These are phyloP conservation scores for Isaurus tuberculatus DNA, from an alignment of 92 coral and sea anemone species.

Conservation along the genomic window DNA sequence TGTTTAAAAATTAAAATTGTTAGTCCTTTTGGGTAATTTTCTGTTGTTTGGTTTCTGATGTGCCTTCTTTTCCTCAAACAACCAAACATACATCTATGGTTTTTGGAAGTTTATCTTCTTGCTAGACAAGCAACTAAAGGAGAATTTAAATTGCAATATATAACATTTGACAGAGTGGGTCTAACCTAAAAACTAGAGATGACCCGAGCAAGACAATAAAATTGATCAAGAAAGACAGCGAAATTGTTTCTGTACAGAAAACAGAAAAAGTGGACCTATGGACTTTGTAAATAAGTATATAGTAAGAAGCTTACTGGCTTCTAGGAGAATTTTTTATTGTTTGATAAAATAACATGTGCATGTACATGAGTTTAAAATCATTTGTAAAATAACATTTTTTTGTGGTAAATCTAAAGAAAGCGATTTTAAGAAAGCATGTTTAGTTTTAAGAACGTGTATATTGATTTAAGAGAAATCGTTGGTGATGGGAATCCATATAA, in stretches of 20 bases:
- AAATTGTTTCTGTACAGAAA: background rate
- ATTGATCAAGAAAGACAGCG: background rate
- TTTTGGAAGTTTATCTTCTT: too few species aligned
- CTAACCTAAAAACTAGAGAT: background rate
- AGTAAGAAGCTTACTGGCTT: background rate
- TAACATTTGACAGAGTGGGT: background rate
- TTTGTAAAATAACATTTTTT: background rate
- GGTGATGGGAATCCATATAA: background rate
- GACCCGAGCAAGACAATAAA: background rate
- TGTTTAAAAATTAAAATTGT: too few species aligned
- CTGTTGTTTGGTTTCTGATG: too few species aligned
- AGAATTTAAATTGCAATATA: too few species aligned
- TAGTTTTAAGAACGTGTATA: too few species aligned
- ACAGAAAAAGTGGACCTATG: background rate
- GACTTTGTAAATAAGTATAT: background rate
- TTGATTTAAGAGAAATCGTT: background rate
- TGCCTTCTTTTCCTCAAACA: too few species aligned
- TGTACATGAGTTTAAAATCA: background rate
- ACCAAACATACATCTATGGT: too few species aligned
- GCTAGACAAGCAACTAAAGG: too few species aligned
- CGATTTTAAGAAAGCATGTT: too few species aligned
- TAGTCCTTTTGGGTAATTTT: too few species aligned
- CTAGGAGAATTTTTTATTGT: background rate
- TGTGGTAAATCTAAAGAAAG: too few species aligned
- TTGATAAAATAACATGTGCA: background rate